Conservation (phyloP, 1,140 invertebrate genomes). For the Myzus persicae region DNA sequence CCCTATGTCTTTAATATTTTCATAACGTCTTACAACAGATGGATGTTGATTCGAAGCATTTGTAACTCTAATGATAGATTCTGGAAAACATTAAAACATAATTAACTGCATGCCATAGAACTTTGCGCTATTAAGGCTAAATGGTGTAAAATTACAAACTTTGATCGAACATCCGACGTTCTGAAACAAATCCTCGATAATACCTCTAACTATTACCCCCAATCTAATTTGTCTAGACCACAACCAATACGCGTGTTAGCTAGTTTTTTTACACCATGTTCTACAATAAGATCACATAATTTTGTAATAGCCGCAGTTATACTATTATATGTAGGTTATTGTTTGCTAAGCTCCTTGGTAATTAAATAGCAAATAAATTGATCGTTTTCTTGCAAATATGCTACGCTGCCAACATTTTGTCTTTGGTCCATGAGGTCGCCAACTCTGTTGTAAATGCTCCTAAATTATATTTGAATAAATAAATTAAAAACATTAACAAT, state of each 20-base stretch:
- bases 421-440: conserved; percentile 65
- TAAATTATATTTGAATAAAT: background rate
- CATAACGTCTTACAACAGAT: background rate
- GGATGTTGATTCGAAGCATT: background rate
- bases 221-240: conserved; percentile 72
- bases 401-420: conserved; percentile 68
- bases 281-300: conserved; percentile 63
- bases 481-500: background rate
- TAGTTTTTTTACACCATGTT: conserved; percentile 66
- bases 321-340: conserved; percentile 65
- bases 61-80: background rate
- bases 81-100: background rate
- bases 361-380: too few relatives aligned
- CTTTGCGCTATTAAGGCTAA: background rate
- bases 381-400: conserved; percentile 66
- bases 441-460: conserved; percentile 63
- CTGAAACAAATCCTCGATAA: background rate
- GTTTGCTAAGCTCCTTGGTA: conserved; percentile 64
- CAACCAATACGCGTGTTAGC: conserved; percentile 73
- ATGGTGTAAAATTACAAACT: conserved; percentile 25
- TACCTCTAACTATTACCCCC: conserved; percentile 68
- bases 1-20: background rate
- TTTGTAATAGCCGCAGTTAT: conserved; percentile 63
- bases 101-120: too few relatives aligned
- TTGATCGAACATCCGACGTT: background rate